Conservation (phyloP, 2,888 invertebrate species). For the Erpobdella octoculata region DNA sequence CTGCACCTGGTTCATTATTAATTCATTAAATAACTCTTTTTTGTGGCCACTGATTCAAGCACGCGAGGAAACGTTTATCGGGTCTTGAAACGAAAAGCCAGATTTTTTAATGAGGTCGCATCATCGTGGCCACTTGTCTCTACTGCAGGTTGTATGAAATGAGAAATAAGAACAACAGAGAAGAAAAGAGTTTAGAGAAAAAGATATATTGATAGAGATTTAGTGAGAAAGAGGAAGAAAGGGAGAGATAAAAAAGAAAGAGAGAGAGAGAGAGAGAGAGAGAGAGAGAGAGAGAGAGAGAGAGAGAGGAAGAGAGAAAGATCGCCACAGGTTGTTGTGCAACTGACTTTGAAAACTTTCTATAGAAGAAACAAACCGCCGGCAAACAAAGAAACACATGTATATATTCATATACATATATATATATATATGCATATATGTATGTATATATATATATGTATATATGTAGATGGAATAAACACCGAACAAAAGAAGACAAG, state of each 20-base stretch:
- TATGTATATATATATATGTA: background rate
- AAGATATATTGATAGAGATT: too few relatives aligned
- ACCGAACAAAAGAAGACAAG: too few relatives aligned
- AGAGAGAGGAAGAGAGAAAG: too few relatives aligned
- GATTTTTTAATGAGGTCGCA: background rate
- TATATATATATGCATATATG: background rate
- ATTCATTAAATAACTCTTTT: background rate
- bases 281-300: too few relatives aligned
- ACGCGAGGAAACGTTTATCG: slow-evolving; percentile 9
- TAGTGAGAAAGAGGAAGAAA: too few relatives aligned
- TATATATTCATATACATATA: background rate
- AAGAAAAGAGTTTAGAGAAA: too few relatives aligned
- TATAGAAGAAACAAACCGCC: background rate
- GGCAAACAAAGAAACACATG: background rate
- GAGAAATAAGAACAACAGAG: too few relatives aligned
- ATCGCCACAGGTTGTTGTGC: too few relatives aligned
- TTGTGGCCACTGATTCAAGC: background rate
- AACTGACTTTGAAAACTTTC: too few relatives aligned
- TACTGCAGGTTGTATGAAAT: background rate
- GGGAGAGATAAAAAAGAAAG: too few relatives aligned
- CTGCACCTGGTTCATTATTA: background rate
- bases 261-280: too few relatives aligned
- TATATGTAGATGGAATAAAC: background rate
- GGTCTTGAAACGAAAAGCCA: background rate
- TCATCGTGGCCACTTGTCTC: too few relatives aligned